Evolutionary conservation across 2,797 vertebrate genomes (phyloP).

Genomic region (Pseudochirops cupreus): DNA sequence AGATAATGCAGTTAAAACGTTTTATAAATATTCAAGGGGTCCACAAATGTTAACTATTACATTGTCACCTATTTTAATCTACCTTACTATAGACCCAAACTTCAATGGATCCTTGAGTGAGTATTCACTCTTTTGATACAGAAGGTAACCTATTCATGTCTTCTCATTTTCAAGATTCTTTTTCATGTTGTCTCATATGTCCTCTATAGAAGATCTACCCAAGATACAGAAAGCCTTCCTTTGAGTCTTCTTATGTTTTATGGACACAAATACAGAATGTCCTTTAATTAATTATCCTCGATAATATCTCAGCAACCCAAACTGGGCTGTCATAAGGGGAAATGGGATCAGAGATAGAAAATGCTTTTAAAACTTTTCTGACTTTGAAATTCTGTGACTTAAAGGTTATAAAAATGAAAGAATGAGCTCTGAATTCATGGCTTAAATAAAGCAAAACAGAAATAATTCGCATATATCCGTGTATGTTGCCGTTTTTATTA

Average conservation of each 20-base stretch:
- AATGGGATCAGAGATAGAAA: not conserved
- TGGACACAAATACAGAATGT: not conserved
- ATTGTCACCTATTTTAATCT: not conserved
- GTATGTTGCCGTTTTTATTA: not conserved
- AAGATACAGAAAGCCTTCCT: not conserved
- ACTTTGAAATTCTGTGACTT: not conserved
- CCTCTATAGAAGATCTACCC: not conserved
- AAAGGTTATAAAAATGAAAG: not conserved
- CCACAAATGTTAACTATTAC: not conserved
- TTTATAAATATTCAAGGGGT: not conserved
- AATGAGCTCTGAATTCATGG: not conserved
- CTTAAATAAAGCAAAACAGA: not conserved
- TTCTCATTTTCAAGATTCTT: not conserved
- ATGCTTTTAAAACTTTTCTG: not conserved
- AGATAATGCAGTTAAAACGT: not conserved
- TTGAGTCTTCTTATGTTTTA: not conserved
- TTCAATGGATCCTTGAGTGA: not conserved
- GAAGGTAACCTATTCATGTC: not conserved
- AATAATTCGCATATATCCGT: not conserved
- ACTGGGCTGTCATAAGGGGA: not conserved
- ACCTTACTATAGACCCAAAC: not conserved
- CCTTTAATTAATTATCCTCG: not conserved
- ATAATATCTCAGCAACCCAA: not conserved
- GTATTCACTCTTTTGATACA: not conserved
- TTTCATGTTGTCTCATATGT: not conserved